These are phyloP conservation scores for Rhincodon typus DNA, from an alignment of 2,797 vertebrate species.

Conservation along the genomic window DNA sequence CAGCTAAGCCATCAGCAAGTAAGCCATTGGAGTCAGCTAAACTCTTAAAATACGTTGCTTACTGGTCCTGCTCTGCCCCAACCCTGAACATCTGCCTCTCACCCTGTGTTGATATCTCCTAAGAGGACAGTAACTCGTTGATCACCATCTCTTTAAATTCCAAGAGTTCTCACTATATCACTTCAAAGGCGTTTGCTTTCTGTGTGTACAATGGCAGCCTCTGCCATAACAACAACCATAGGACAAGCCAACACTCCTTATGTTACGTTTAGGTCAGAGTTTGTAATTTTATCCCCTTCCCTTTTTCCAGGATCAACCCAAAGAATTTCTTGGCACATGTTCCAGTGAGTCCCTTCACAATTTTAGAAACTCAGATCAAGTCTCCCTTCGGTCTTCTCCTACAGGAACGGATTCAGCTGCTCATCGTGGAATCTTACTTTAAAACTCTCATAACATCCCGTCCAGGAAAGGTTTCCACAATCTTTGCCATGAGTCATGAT, in stretches of 20 bases:
- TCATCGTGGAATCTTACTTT: neutral
- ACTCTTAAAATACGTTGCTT: neutral
- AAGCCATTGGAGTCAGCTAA: neutral
- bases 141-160: neutral
- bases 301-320: neutral
- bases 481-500: neutral
- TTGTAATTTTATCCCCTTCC: neutral
- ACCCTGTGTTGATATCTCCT: neutral
- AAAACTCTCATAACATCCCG: neutral
- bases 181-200: neutral
- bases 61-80: neutral
- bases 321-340: neutral
- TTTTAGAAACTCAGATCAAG: neutral
- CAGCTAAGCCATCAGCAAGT: neutral
- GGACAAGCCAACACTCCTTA: neutral
- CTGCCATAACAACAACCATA: neutral
- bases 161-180: neutral
- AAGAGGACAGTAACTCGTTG: neutral
- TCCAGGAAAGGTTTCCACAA: neutral
- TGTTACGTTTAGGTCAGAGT: neutral
- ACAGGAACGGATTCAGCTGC: neutral
- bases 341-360: neutral
- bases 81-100: too few relatives aligned
- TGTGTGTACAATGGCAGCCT: neutral
- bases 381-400: neutral